A percentile compares a stretch with the other conserved stretches of the same genome.
Conservation (phyloP, 1,140 invertebrate species). For the Akabosia matsudoensis region DNA sequence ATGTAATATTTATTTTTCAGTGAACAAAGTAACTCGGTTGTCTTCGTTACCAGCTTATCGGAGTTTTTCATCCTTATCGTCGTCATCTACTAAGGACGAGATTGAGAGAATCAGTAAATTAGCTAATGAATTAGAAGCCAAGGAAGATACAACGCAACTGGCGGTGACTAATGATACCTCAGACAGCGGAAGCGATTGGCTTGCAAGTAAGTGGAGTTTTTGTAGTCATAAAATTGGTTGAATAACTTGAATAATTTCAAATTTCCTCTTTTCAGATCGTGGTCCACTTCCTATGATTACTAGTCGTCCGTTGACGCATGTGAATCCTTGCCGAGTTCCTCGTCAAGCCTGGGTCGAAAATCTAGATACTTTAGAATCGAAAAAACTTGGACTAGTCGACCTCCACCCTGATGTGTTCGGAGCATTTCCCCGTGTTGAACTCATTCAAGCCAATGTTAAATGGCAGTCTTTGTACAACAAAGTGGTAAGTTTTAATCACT, state of each 20-base stretch:
- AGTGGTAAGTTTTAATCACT: conserved; percentile 70
- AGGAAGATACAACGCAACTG: not conserved
- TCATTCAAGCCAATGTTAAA: conserved; percentile 78
- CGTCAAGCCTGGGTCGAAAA: conserved; percentile 90
- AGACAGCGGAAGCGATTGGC: not conserved
- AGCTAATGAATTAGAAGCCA: not conserved
- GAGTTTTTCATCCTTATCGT: not conserved
- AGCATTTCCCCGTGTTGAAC: conserved; percentile 75
- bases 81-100: not conserved
- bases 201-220: no score
- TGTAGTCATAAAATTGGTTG: no score
- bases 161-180: not conserved
- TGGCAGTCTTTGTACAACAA: conserved; percentile 85
- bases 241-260: not conserved
- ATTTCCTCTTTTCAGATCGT: not conserved
- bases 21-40: no score
- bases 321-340: conserved; percentile 51
- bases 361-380: conserved; percentile 70
- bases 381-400: conserved; percentile 77
- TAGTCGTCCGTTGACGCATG: conserved; percentile 21
- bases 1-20: no score
- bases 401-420: conserved; percentile 87
- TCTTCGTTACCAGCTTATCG: not conserved
- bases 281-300: conserved; percentile 41
- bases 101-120: not conserved